These are phyloP conservation scores for Onchidella celtica DNA, from an alignment of 2,888 invertebrate genomes.

Conservation along the genomic window DNA sequence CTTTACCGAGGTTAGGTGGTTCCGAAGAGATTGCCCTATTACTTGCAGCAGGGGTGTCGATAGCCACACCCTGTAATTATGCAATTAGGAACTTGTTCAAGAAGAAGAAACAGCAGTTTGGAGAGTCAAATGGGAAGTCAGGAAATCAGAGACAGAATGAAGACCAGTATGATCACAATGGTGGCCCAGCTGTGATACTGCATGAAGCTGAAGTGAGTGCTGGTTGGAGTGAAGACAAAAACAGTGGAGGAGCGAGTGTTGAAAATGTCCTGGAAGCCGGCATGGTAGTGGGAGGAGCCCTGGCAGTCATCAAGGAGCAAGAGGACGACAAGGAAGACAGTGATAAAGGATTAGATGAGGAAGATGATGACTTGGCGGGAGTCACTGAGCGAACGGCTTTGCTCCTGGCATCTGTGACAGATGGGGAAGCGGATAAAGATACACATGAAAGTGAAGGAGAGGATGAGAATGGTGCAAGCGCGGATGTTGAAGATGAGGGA, in stretches of 20 bases:
- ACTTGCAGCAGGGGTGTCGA: conserved; percentile 81
- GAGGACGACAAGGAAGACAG: conserved; percentile 9
- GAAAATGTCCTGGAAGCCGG: neutral
- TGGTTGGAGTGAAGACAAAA: conserved; percentile 34
- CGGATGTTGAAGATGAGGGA: conserved; percentile 9
- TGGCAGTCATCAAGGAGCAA: conserved; percentile 23
- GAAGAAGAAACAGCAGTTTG: conserved; percentile 40
- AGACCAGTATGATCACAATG: conserved; percentile 35
- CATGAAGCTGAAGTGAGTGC: conserved; percentile 37
- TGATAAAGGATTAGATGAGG: conserved; percentile 1
- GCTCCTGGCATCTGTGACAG: neutral
- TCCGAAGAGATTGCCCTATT: conserved; percentile 77
- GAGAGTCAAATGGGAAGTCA: neutral
- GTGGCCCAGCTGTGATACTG: conserved; percentile 27
- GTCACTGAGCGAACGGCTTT: conserved; percentile 8
- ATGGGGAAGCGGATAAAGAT: neutral
- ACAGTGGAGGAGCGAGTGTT: conserved; percentile 2
- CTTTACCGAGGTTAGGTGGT: conserved; percentile 60
- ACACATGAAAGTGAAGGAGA: neutral
- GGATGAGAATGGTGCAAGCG: conserved; percentile 8
- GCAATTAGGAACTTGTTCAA: conserved; percentile 63
- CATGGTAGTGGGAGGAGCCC: neutral
- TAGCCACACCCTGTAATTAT: conserved; percentile 76
- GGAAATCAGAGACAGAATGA: conserved; percentile 8
- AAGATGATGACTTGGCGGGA: neutral